Evolutionary conservation across 2,888 invertebrate species (phyloP), one percentile per base, ranked within the genome.

Genomic region (Invenusta paracnida): DNA sequence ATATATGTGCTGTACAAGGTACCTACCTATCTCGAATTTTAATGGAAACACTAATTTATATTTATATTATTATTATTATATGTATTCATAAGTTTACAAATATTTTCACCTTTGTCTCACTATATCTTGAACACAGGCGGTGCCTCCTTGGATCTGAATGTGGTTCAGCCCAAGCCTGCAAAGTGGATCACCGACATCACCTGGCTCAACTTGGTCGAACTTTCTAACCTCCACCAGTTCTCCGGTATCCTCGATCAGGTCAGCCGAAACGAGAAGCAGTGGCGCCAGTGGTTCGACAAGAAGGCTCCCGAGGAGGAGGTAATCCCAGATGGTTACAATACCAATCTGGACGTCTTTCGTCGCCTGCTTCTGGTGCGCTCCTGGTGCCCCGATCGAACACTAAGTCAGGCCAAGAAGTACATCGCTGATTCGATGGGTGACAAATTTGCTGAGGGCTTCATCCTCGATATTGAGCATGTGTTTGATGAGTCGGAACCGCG

Each of bases 401-500:
- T 92, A 79, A 90, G 91, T 17, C 90, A 90, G 89, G 90, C 92
- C 79, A 89, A 90, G 84, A 90, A 89, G 67, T 92, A 90, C 88
- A 90, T 92, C 30, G 89, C 88, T 0, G 91, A 91, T 87, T 89
- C 90, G 0, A 89, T 95, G 0, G 95, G 95, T 89, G 95, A 87
- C 1, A 87, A 91, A 90, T 92, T 89, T 90, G 96, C 96, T 0
- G 97, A 98, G 83, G 86, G 86, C n/a, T 86, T 86, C 66, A 67
- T 86, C 31, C 48, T 94, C 89, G 25, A 88, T 90, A 81, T 87
- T 88, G 5, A 89, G 89, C 83, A 91, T 91, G 96, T 96, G 31
- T 96, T 95, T 95, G 93, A 93, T 29, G 98, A 98, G 92, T 96
- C 96, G 0, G 95, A 96, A 90, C 94, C 95, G 0, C 93, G 95